A percentile compares a stretch with the other conserved stretches of the same genome.
phyloP scores from a whole-genome alignment of 2,797 vertebrate species.

The Crocodylus rhombifer region DNA sequence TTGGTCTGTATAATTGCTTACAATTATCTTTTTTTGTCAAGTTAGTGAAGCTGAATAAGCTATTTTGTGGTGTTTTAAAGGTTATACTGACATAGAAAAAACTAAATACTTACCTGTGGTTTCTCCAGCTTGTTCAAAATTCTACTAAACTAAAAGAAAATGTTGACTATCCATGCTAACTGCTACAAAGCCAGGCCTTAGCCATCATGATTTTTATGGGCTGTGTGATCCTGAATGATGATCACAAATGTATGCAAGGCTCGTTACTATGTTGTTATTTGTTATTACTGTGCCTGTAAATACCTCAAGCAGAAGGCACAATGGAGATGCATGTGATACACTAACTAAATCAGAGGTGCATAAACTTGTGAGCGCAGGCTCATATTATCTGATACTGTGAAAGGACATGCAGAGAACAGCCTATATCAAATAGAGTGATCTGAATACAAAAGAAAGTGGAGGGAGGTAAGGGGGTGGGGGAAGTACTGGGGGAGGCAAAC shows the following conservation, averaged over 20 bases:
- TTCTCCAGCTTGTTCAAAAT: neutral
- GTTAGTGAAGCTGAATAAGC: neutral
- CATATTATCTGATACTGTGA: too few species aligned
- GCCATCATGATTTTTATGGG: neutral
- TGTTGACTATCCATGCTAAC: neutral
- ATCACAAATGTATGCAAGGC: neutral
- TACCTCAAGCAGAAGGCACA: too few species aligned
- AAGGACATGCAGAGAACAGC: too few species aligned
- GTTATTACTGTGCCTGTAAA: too few species aligned
- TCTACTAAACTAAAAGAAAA: neutral
- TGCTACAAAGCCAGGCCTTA: neutral
- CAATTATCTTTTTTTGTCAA: neutral
- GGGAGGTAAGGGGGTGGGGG: too few species aligned
- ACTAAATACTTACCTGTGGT: neutral
- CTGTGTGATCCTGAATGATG: neutral
- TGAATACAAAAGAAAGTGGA: too few species aligned
- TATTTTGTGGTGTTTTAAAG: neutral
- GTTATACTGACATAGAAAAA: neutral
- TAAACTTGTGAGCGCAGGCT: too few species aligned
- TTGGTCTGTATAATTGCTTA: neutral
- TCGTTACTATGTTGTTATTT: neutral
- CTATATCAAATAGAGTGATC: too few species aligned
- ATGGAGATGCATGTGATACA: too few species aligned
- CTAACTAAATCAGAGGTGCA: too few species aligned
- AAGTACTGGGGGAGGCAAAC: too few species aligned